Base-by-base conservation (phyloP, 2,113 vertebrate species). In the Argyrosomus japonicus region DNA sequence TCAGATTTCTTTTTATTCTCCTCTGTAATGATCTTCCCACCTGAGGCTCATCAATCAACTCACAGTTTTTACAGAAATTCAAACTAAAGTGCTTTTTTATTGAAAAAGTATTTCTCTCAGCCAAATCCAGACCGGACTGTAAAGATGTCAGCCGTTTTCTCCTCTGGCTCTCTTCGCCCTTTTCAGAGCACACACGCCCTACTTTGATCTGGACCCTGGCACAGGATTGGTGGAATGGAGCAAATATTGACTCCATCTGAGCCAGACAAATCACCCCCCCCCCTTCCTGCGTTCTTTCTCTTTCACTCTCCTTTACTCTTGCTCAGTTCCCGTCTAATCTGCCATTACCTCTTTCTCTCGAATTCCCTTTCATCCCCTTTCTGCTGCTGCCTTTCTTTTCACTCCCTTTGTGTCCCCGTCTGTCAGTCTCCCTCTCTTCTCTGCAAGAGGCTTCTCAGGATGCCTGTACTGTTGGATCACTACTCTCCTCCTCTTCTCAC, bases 171-270 rank as follows among this genome's bases (percentile, higher is more conserved):
- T 86, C 29, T 45, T 69, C 1, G 1, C 25, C 32, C 56, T 70
- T 68, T 76, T 64, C 80, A 69, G 77, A 88, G 61, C 67, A 73
- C 76, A 91, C 60, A 84, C 29, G 50, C 53, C 63, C 51, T 3
- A 61, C 90, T 91, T 94, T 93, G 84, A 93, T 92, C 90, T 40
- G 27, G 60, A 78, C 72, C 50, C 81, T 87, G 91, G 91, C 89
- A 79, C 81, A 85, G 81, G 79, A 90, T 88, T 53, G 84, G 79
- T 88, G 91, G 90, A 94, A 93, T 93, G 91, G 85, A 86, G 91
- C 90, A 95, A 95, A 95, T 95, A 95, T 95, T 93, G 93, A 94
- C 93, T 94, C 89, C 86, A 84, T 92, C 86, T 90, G 87, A 92
- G 90, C 83, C 89, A 91, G 79, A 91, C 79, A 78, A 90, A 87